A percentile compares a stretch with the other conserved stretches of the same genome.
These are phyloP conservation scores for Chloroclystis v-ata DNA, from an alignment of 2,888 invertebrate genomes.

Conservation along the genomic window DNA sequence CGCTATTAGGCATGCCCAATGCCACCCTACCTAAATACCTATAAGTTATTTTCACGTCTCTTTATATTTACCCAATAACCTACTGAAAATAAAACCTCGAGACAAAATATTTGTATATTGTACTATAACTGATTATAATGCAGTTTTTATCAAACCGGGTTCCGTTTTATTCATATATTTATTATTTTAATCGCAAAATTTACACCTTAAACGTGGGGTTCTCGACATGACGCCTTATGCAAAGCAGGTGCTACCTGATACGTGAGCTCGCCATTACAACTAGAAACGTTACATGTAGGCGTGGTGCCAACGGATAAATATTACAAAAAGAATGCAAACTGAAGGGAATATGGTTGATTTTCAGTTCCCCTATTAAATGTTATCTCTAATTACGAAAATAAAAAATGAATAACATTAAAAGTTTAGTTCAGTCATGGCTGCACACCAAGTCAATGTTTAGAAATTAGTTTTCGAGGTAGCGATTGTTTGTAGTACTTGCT, in stretches of 20 bases:
- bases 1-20: too few species aligned
- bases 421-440: conserved; percentile 39
- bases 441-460: conserved; percentile 37
- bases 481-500: conserved; percentile 33
- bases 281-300: conserved; percentile 45
- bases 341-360: conserved; percentile 38
- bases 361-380: background rate
- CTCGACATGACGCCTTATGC: conserved; percentile 75
- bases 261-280: conserved; percentile 46
- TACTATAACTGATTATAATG: conserved; percentile 24
- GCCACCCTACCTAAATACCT: too few species aligned
- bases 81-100: background rate
- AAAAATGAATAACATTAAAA: conserved; percentile 36
- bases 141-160: conserved; percentile 54
- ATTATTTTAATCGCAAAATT: conserved; percentile 73
- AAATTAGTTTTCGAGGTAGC: conserved; percentile 43
- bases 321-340: conserved; percentile 14
- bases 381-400: conserved; percentile 21
- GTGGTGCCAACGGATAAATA: conserved; percentile 14
- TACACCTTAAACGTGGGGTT: conserved; percentile 69
- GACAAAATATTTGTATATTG: background rate
- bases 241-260: conserved; percentile 78
- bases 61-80: conserved; percentile 4
- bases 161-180: conserved; percentile 65
- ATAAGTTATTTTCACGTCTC: too few species aligned